Base-by-base conservation (phyloP, 2,113 vertebrate genomes). In the Ceratotherium simum region DNA sequence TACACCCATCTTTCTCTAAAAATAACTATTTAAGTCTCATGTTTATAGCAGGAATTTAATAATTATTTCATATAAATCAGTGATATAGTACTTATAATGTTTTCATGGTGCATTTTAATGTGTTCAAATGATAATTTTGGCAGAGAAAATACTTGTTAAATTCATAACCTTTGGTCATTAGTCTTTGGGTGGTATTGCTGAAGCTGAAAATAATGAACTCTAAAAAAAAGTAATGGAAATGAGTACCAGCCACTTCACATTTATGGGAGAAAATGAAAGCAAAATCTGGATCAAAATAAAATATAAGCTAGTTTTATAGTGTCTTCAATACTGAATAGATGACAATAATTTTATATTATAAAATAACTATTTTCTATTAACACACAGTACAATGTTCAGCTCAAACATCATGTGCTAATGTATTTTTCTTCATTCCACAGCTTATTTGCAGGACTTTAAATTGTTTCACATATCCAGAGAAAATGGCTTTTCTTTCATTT, bases 281-380 rank as follows among this genome's bases (percentile, higher is more conserved):
- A 76, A 92, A 79, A 65, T 80, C 46, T 42, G 31, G n/a, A 48
- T 21, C 27, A 87, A 96, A 96, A 96, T 51, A 90, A 93, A 91
- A 85, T 17, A 1, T 29, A 70, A 72, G 11, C 33, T 80, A 81
- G 69, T 31, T 76, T 92, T 65, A 9, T 1, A 6, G 36, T 1
- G 8, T 85, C 90, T 96, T 92, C 5, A 90, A 46, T 92, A 73
- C n/a, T 81, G 79, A 60, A 91, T 8, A 82, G 64, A 29, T 27
- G 0, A 0, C 25, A 58, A 10, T 16, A 56, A 64, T 36, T 73
- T 85, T 56, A n/a, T 10, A 18, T 23, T 93, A 1, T 75, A 46
- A 72, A 10, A 17, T 80, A 79, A 39, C 5, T 93, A 67, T 97
- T 8, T 76, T 69, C 3, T 69, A 27, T 83, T 70, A 87, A 64